These are phyloP conservation scores for Alloplasta piceator DNA, from an alignment of 2,888 invertebrate species.

Conservation along the genomic window DNA sequence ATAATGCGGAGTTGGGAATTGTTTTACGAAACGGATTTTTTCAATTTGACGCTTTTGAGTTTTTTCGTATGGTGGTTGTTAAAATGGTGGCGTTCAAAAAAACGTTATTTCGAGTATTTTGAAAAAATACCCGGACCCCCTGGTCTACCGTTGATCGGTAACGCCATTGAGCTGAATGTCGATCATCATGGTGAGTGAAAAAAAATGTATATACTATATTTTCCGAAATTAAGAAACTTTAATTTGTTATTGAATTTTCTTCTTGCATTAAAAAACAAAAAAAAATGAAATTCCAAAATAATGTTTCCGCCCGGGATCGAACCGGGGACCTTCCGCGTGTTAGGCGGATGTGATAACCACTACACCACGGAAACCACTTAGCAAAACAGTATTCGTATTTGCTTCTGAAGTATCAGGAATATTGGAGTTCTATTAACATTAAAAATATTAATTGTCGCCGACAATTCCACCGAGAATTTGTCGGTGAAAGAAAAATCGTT, in stretches of 20 bases:
- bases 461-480: no score
- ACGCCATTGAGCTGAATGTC: conserved; percentile 86
- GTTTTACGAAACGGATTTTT: conserved; percentile 45
- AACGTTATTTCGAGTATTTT: conserved; percentile 83
- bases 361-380: conserved; percentile 92
- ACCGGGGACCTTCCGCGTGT: conserved; percentile 96
- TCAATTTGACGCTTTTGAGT: conserved; percentile 48
- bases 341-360: conserved; percentile 96
- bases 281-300: conserved; percentile 66
- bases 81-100: conserved; percentile 70
- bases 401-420: background rate
- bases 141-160: conserved; percentile 86
- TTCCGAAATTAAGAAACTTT: background rate
- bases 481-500: no score
- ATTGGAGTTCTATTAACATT: no score
- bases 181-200: conserved; percentile 85
- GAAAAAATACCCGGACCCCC: conserved; percentile 86
- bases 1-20: conserved; percentile 35
- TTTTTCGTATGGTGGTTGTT: conserved; percentile 32
- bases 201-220: background rate
- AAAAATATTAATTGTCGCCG: no score
- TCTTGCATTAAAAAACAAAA: background rate
- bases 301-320: conserved; percentile 95
- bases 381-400: background rate
- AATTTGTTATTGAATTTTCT: background rate